Percentiles rank a stretch among this genome's conserved stretches.
These are phyloP conservation scores for Netelia inedita DNA, from an alignment of 2,888 invertebrate species.

Conservation along the genomic window DNA sequence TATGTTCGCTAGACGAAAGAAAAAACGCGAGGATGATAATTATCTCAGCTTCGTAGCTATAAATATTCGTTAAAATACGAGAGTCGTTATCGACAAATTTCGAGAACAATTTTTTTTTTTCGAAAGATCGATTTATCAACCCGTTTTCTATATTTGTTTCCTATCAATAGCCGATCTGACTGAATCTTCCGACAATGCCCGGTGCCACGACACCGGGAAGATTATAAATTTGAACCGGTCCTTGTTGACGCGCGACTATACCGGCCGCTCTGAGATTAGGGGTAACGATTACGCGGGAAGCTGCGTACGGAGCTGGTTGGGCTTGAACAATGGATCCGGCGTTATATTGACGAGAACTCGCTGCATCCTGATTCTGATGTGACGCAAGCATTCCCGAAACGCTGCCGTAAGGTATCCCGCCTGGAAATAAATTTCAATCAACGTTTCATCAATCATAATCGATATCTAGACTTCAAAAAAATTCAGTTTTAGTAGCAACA, in stretches of 20 bases:
- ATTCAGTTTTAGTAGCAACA: neutral
- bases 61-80: too few relatives aligned
- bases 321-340: constrained; percentile 36
- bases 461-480: neutral
- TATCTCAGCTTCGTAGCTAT: too few relatives aligned
- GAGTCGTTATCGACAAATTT: neutral
- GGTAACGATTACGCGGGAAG: constrained; percentile 72
- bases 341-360: constrained; percentile 51
- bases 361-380: constrained; percentile 78
- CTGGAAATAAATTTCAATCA: constrained; percentile 80
- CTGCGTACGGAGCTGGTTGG: constrained; percentile 26
- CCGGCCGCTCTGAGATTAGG: constrained; percentile 75
- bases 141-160: neutral
- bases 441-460: neutral
- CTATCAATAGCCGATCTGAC: constrained; percentile 75
- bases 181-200: constrained; percentile 75
- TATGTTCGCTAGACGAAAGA: too few relatives aligned
- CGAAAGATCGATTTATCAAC: neutral
- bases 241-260: constrained; percentile 65
- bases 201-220: constrained; percentile 78
- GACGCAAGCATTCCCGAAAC: constrained; percentile 87
- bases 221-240: constrained; percentile 79
- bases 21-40: too few relatives aligned
- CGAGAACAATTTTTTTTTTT: neutral
- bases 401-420: constrained; percentile 89